Percentiles rank a stretch among this genome's conserved stretches.
Evolutionary conservation across 1,140 invertebrate species (phyloP).

Genomic region (Colletes gigas): DNA sequence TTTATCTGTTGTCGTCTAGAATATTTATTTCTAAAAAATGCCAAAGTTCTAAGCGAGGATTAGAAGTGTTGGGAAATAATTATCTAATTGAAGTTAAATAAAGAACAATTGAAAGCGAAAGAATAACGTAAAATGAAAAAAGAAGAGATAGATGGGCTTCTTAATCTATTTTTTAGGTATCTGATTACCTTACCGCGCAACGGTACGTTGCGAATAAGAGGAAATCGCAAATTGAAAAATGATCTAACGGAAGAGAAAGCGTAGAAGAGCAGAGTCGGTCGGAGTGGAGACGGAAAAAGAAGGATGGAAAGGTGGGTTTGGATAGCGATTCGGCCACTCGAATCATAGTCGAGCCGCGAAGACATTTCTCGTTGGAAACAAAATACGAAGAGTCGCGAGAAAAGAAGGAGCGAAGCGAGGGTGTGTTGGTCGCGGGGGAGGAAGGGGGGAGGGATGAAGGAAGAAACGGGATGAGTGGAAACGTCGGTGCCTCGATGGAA

Average conservation of each 20-base stretch:
- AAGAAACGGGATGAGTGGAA: conserved; percentile 59
- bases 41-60: no score
- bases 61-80: no score
- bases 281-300: conserved; percentile 9
- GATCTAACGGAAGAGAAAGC: not conserved
- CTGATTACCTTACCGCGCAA: no score
- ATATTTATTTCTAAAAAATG: no score
- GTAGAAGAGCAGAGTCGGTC: not conserved
- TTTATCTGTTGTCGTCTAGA: no score
- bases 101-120: no score
- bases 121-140: no score
- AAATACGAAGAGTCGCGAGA: conserved; percentile 29
- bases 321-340: conserved; percentile 46
- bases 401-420: not conserved
- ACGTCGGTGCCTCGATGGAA: conserved; percentile 66
- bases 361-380: conserved; percentile 40
- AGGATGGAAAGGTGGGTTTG: not conserved
- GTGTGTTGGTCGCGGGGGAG: conserved; percentile 13
- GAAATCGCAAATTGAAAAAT: no score
- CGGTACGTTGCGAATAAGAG: no score
- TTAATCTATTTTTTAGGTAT: no score
- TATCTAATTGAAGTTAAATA: no score
- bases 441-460: conserved; percentile 39
- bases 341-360: conserved; percentile 38
- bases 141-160: no score